Base-by-base conservation (phyloP, 1,140 invertebrate genomes). In the Helicorthomorpha holstii region DNA sequence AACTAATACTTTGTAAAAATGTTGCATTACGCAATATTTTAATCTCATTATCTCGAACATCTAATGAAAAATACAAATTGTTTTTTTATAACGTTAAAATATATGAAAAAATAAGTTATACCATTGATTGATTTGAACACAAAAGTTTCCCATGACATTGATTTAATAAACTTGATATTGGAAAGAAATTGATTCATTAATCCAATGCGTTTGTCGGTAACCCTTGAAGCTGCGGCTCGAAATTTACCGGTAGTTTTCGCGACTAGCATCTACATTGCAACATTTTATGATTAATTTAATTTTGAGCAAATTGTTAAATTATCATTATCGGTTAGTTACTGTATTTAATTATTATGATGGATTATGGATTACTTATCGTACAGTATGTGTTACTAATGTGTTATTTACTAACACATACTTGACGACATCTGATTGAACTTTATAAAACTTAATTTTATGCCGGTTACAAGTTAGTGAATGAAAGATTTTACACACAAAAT, bases 101-200 rank as follows among this genome's bases (percentile, higher is more conserved):
- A 16, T 16, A 16, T 16, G 16, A 16, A 34, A 7, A 7, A 34
- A 34, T 34, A 34, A 34, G 16, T 34, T 34, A 34, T 51, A 51
- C 50, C 69, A 58, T 64, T 56, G 38, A 79, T 68, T 49, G 67
- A 66, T 52, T 71, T 65, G 43, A 76, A 71, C 63, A 91, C 89
- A 38, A 79, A 73, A 59, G 82, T 77, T 64, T 91, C 88, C 87
- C 87, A 92, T 0, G 81, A 81, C 67, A 89, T 87, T 78, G 91
- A 84, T 74, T 93, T 92, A 54, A 93, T 83, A 21, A 85, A 73
- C 66, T 81, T 72, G 27, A 81, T 75, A 54, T 65, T 69, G 42
- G 70, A 67, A 7, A 79, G 59, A 21, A 77, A 66, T 61, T 79
- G 77, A 44, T 67, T 70, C 56, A 78, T 74, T 1, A 75, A 60